Evolutionary conservation across 2,888 invertebrate genomes (phyloP).

Genomic region (Tinea pellionella): DNA sequence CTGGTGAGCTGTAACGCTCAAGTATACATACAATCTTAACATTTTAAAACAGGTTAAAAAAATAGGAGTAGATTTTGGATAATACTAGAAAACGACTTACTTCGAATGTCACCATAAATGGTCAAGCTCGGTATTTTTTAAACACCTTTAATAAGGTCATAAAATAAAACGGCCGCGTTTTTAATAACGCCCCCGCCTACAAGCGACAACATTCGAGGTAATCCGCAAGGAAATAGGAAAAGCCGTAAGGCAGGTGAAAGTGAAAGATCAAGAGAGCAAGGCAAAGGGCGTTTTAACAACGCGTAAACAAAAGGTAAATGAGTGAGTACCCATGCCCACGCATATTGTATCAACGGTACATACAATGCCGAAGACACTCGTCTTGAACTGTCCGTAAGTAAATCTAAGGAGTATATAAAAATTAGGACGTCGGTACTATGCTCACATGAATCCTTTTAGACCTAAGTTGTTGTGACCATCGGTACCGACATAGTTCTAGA

Average conservation of each 20-base stretch:
- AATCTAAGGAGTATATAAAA: not conserved
- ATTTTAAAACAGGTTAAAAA: conserved; percentile 66
- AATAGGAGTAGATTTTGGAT: conserved; percentile 68
- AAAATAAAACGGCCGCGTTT: conserved; percentile 18
- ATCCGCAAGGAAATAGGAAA: conserved; percentile 25
- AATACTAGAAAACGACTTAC: conserved; percentile 30
- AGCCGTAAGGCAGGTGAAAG: conserved; percentile 29
- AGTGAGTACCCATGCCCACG: not conserved
- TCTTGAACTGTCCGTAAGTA: not conserved
- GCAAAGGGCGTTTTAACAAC: conserved; percentile 39
- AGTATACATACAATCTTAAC: conserved; percentile 59
- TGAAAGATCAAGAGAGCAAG: conserved; percentile 59
- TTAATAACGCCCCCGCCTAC: not conserved
- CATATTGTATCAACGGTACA: not conserved
- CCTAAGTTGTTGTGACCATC: not conserved
- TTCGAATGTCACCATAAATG: conserved; percentile 1
- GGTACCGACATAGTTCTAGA: not conserved
- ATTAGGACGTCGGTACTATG: no score
- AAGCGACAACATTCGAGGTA: not conserved
- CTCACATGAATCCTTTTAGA: no score
- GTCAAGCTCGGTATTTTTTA: conserved; percentile 6
- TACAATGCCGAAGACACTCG: not conserved
- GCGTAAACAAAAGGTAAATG: not conserved
- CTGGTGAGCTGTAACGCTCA: conserved; percentile 38
- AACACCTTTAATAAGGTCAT: conserved; percentile 18